Evolutionary conservation across 2,113 vertebrate genomes (phyloP), one percentile per base, ranked within the genome.

Genomic region (Hydrolagus affinis): DNA sequence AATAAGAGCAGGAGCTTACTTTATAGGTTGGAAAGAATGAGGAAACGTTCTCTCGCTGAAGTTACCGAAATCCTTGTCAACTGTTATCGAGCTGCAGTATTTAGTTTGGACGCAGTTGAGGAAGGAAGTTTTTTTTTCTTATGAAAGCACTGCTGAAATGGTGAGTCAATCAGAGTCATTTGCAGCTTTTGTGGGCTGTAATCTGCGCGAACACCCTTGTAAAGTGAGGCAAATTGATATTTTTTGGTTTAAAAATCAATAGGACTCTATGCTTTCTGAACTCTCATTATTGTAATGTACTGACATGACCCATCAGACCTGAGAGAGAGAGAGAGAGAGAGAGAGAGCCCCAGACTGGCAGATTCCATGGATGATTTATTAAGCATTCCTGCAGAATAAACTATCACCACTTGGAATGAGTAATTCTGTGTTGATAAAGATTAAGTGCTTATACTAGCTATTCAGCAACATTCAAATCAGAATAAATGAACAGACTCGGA

Each of bases 231-330:
- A 89, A 62, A 89, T 88, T 90, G 91, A 91, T 91, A 90, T 91
- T 92, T 93, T 93, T 93, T 93, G 91, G 92, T 90, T 90, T 88
- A 88, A 91, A 93, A 93, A 94, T 95, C 92, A 91, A 93, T 92
- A 93, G 90, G 91, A 91, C 90, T 91, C 88, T 89, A 93, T 92
- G 92, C 92, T 92, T 94, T 93, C 92, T 92, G 91, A 93, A 91
- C 92, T 92, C 92, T 94, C 92, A 94, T 95, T 94, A 94, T 91
- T 92, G 92, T 93, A 93, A 94, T 93, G 90, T 92, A 91, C 93
- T 92, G 91, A 92, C 92, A 93, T 92, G 91, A 93, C 90, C 92
- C 92, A 88, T 85, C 88, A 89, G 89, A 93, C 92, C 93, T 90
- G 88, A 85, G 44, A 44, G 44, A 44, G 44, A 44, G 44, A 44